Evolutionary conservation across 2,888 invertebrate genomes (phyloP), one percentile per base, ranked within the genome.

Genomic region (Phania funesta): DNA sequence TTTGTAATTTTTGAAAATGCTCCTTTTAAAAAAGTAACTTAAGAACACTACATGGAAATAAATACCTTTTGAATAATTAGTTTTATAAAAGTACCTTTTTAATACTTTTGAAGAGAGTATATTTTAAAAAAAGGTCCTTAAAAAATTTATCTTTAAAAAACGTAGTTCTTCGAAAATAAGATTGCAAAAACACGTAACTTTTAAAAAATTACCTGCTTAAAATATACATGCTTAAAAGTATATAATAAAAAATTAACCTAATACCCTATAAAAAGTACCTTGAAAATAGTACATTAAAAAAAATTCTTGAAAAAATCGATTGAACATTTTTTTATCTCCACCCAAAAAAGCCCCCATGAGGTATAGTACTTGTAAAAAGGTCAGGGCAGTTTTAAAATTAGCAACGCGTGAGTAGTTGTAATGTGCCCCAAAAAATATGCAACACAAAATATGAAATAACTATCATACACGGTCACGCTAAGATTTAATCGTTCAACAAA

Each of bases 401-500:
- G 52, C 29, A 22, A 52, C 62, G 41, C 29, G 8, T 70, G 20
- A 48, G 11, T 22, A 62, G 5, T 58, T 32, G 24, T 29, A 16
- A 18, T 18, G 5, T n/a, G 50, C 48, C 52, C 76, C 60, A 13
- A 56, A 29, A 71, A 48, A 20, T 64, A 70, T 64, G 77, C 70
- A 56, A 32, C 54, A 56, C 46, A 6, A 77, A 48, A 35, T 48
- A 26, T 56, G 54, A 52, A 58, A 50, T 54, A 54, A 54, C 22
- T 22, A 62, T 32, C 24, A 46, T 46, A 41, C n/a, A n/a, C 52
- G 80, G 80, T 83, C 80, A 83, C 44, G 80, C 84, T 79, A 79
- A 70, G 83, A 80, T 79, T 79, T 80, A 80, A 83, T 83, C 71
- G 75, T 76, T 56, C 52, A 68, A 60, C 64, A 83, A 83, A 78